Conservation (phyloP, 23 tunicate genomes). For the Halocynthia roretzi region DNA sequence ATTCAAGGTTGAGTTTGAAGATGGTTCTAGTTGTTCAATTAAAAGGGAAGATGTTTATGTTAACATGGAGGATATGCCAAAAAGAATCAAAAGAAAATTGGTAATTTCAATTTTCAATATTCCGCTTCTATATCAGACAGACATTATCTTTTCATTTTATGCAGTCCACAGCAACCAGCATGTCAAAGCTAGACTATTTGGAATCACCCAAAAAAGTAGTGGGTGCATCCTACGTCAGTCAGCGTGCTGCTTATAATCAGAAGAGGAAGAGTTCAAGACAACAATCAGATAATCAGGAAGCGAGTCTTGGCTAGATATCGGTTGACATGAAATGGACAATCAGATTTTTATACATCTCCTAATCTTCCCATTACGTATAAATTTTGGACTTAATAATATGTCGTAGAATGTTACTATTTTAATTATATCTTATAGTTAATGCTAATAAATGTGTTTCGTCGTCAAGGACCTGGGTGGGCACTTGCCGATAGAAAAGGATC, state of each 20-base stretch:
- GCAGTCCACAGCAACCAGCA: constrained; percentile 21
- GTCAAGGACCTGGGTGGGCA: no score
- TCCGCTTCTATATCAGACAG: not conserved
- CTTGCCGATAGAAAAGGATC: no score
- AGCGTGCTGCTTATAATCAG: constrained; percentile 16
- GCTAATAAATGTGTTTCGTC: no score
- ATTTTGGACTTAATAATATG: no score
- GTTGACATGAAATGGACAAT: no score
- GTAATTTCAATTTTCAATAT: not conserved
- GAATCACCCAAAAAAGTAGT: constrained; percentile 5
- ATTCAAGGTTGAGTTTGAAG: constrained; percentile 58
- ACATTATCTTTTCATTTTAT: not conserved
- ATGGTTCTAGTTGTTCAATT: constrained; percentile 31
- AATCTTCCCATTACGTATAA: no score
- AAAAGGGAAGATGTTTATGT: constrained; percentile 50
- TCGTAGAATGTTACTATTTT: no score
- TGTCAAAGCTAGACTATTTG: constrained; percentile 10
- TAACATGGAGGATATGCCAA: constrained; percentile 35
- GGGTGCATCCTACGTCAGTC: constrained; percentile 14
- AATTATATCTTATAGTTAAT: no score
- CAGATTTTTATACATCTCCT: no score
- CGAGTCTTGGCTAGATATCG: no score
- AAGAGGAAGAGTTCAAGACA: not conserved
- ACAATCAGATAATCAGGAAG: no score
- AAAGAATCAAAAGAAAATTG: constrained; percentile 50